These are phyloP conservation scores for Danionella cerebrum DNA, from an alignment of 2,113 vertebrate genomes.

Conservation along the genomic window DNA sequence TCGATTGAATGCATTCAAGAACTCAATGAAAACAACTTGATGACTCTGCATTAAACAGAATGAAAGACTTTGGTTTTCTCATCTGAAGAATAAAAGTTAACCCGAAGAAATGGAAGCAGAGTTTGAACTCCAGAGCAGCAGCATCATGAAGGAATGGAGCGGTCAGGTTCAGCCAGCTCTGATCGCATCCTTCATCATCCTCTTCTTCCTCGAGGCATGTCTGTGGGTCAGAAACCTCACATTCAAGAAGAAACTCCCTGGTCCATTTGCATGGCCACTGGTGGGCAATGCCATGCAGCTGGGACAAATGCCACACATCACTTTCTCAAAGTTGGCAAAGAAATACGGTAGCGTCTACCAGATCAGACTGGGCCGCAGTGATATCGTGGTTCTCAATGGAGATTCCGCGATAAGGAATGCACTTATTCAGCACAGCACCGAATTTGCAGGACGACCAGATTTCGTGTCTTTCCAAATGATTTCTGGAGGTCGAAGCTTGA, in stretches of 20 bases:
- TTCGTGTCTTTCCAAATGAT: constrained; percentile 73
- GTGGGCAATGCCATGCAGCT: constrained; percentile 67
- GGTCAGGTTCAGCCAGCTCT: constrained; percentile 53
- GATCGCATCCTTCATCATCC: constrained; percentile 46
- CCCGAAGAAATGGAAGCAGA: constrained; percentile 51
- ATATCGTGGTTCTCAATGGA: constrained; percentile 76
- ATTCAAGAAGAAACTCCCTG: constrained; percentile 49
- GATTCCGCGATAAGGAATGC: constrained; percentile 67
- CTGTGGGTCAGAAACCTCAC: constrained; percentile 47
- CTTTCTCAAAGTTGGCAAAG: constrained; percentile 53
- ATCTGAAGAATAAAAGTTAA: constrained; percentile 12
- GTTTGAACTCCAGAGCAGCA: constrained; percentile 60
- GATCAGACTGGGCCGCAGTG: constrained; percentile 69
- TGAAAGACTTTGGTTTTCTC: constrained; percentile 1
- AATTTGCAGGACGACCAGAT: constrained; percentile 78
- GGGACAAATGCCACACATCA: constrained; percentile 63
- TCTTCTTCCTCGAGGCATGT: constrained; percentile 54
- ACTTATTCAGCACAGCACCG: constrained; percentile 62
- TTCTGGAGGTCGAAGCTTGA: constrained; percentile 73
- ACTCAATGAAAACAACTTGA: too few relatives aligned
- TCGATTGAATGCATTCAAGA: too few relatives aligned
- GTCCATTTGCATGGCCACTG: constrained; percentile 64
- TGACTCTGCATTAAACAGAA: too few relatives aligned
- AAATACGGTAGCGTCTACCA: constrained; percentile 67
- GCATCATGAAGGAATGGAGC: constrained; percentile 59